phyloP scores from a whole-genome alignment of 1,140 invertebrate genomes.

The Physella acuta region DNA sequence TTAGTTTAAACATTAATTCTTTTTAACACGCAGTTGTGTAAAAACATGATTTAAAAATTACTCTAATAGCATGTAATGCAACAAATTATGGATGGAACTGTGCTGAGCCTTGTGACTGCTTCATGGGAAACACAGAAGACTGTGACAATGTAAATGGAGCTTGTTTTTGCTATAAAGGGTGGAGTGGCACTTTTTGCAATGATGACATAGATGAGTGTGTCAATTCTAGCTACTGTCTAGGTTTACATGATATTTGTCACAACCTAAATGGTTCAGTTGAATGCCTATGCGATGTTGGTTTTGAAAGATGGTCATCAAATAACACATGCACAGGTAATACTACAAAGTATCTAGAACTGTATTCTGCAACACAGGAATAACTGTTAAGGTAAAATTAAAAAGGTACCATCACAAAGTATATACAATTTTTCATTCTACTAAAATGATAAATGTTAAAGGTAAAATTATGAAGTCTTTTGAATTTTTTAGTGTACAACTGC shows the following conservation, averaged over 20 bases:
- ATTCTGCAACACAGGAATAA: too few relatives aligned
- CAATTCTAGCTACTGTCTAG: neutral
- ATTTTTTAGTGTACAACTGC: too few relatives aligned
- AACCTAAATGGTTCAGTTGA: constrained; percentile 9
- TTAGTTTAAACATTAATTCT: neutral
- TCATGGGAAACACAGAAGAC: neutral
- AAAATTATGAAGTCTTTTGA: too few relatives aligned
- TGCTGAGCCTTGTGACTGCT: constrained; percentile 14
- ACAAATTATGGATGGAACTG: constrained; percentile 16
- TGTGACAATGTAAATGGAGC: constrained; percentile 14
- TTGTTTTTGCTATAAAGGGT: constrained; percentile 22
- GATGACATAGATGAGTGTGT: constrained; percentile 27
- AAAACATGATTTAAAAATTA: neutral
- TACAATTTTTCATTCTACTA: neutral
- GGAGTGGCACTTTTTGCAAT: constrained; percentile 18
- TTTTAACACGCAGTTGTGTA: neutral
- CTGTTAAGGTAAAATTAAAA: neutral
- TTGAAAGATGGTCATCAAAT: neutral
- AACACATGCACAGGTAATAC: constrained; percentile 2
- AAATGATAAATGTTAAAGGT: neutral
- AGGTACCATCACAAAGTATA: neutral
- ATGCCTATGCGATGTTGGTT: constrained; percentile 14
- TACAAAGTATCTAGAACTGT: too few relatives aligned
- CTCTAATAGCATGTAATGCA: neutral
- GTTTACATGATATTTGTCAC: neutral